phyloP scores from a whole-genome alignment of 2,113 vertebrate species.

The Oncorhynchus gorbuscha region DNA sequence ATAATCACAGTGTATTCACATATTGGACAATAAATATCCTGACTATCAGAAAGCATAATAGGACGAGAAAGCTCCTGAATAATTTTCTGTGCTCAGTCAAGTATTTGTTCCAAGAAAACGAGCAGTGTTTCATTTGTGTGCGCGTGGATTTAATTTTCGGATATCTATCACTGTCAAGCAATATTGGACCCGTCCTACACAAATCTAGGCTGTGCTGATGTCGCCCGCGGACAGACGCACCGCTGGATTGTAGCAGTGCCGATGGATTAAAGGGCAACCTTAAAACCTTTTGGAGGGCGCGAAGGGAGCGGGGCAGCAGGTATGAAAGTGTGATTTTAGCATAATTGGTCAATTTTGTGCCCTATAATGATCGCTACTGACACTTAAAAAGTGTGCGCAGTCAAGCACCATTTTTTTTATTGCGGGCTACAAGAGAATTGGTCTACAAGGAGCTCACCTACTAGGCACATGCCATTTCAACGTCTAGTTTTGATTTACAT shows the following conservation, averaged over 20 bases:
- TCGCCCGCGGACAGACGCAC: constrained; percentile 35
- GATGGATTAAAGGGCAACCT: constrained; percentile 74
- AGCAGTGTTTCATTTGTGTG: background rate
- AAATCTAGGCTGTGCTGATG: constrained; percentile 46
- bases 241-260: constrained; percentile 75
- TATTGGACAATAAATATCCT: too few species aligned
- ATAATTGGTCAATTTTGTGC: background rate
- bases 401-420: background rate
- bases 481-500: too few species aligned
- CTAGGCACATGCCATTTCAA: too few species aligned
- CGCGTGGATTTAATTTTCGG: background rate
- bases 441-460: too few species aligned
- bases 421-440: too few species aligned
- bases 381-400: background rate
- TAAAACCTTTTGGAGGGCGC: constrained; percentile 65
- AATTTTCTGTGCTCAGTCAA: background rate
- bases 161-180: background rate
- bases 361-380: background rate
- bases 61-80: background rate
- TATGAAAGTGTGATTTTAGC: constrained; percentile 37
- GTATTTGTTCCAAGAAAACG: background rate
- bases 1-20: background rate
- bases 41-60: background rate
- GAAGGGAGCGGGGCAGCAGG: constrained; percentile 72
- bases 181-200: background rate